phyloP scores from a whole-genome alignment of 1,140 invertebrate genomes.

The Drosophila watanabei region DNA sequence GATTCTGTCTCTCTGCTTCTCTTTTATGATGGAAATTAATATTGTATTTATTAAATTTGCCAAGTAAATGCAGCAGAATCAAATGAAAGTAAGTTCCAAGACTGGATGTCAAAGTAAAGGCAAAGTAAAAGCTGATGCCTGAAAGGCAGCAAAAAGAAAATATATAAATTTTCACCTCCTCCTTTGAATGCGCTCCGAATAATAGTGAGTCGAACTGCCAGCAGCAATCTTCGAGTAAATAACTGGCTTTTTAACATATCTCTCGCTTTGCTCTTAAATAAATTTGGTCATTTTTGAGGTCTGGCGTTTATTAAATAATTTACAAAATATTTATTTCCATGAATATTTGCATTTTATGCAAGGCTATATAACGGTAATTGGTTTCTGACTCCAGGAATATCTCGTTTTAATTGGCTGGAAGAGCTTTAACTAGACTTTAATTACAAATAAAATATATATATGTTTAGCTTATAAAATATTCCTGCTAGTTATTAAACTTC shows the following conservation, averaged over 20 bases:
- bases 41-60: slow-evolving; percentile 77
- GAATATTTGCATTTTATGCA: background rate
- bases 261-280: slow-evolving; percentile 1
- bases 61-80: slow-evolving; percentile 47
- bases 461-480: background rate
- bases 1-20: background rate
- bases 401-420: background rate
- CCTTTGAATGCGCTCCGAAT: background rate
- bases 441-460: background rate
- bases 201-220: background rate
- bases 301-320: slow-evolving; percentile 6
- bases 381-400: background rate
- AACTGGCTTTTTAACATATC: background rate
- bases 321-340: slow-evolving; percentile 4
- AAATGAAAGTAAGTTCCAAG: slow-evolving; percentile 16
- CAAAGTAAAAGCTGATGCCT: background rate
- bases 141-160: slow-evolving; percentile 2
- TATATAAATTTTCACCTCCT: slow-evolving; percentile 10
- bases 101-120: slow-evolving; percentile 15
- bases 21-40: slow-evolving; percentile 77
- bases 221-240: slow-evolving; percentile 11
- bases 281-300: slow-evolving; percentile 1
- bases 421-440: background rate
- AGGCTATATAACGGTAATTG: slow-evolving; percentile 2
- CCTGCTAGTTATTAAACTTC: background rate